Percentiles rank a stretch among this genome's conserved stretches.
These are phyloP conservation scores for Acyrthosiphon pisum DNA, from an alignment of 1,140 invertebrate species.

Conservation along the genomic window DNA sequence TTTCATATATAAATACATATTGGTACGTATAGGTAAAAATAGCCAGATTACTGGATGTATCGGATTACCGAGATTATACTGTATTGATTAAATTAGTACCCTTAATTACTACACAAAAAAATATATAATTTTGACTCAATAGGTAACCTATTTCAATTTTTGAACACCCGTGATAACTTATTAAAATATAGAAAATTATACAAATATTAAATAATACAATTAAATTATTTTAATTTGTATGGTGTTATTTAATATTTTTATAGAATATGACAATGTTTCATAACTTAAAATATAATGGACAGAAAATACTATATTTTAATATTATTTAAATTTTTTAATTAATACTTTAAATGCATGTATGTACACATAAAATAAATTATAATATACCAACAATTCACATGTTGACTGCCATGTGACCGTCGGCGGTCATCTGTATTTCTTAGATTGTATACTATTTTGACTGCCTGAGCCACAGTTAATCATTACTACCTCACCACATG, in stretches of 20 bases:
- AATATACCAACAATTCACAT: too few relatives aligned
- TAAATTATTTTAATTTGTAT: too few relatives aligned
- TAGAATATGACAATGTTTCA: background rate
- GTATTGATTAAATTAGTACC: background rate
- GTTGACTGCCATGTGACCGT: too few relatives aligned
- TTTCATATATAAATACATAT: too few relatives aligned
- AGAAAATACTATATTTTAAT: background rate
- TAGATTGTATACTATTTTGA: too few relatives aligned
- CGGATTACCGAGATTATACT: too few relatives aligned
- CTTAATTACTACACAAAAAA: background rate
- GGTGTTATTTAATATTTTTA: background rate
- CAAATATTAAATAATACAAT: background rate
- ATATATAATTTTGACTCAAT: background rate
- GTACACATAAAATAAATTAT: background rate
- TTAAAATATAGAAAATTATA: background rate
- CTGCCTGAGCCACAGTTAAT: too few relatives aligned
- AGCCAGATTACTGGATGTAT: too few relatives aligned
- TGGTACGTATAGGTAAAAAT: too few relatives aligned
- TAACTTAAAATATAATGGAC: background rate
- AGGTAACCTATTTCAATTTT: background rate
- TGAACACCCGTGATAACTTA: too few relatives aligned
- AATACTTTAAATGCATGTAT: background rate
- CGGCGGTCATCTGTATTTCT: too few relatives aligned
- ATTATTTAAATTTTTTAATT: background rate
- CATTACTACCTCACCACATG: too few relatives aligned